Conservation (phyloP, 2,888 invertebrate species). For the Andricus quercusramuli region DNA sequence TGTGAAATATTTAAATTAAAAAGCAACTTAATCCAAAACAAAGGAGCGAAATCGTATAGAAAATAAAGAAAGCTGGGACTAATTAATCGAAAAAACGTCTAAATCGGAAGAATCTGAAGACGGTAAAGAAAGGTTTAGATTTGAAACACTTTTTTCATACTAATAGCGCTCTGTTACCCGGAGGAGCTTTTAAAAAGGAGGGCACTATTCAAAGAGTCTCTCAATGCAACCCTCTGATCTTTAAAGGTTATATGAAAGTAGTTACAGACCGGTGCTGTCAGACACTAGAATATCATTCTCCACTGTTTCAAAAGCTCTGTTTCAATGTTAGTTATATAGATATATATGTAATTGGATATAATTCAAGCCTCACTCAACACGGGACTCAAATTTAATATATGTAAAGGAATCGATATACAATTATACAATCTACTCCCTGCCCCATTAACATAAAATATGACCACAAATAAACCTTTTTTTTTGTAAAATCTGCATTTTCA, state of each 20-base stretch:
- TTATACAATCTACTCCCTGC: conserved; percentile 1
- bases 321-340: conserved; percentile 17
- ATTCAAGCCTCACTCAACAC: conserved; percentile 32
- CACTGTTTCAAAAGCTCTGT: conserved; percentile 23
- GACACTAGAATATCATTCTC: conserved; percentile 26
- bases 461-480: conserved; percentile 17
- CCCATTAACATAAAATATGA: conserved; percentile 11
- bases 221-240: conserved; percentile 47
- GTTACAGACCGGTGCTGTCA: conserved; percentile 35
- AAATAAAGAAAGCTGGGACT: background rate
- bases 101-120: conserved; percentile 28
- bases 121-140: conserved; percentile 46
- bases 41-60: background rate
- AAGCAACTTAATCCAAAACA: background rate
- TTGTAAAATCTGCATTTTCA: background rate
- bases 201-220: conserved; percentile 46
- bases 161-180: conserved; percentile 22
- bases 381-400: conserved; percentile 23
- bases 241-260: conserved; percentile 47
- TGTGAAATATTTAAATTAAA: background rate
- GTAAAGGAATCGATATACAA: conserved; percentile 20
- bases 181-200: conserved; percentile 41
- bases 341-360: conserved; percentile 17
- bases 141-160: conserved; percentile 27
- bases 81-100: conserved; percentile 9